Evolutionary conservation across 2,888 invertebrate species (phyloP).

Genomic region (Volucella bombylans): DNA sequence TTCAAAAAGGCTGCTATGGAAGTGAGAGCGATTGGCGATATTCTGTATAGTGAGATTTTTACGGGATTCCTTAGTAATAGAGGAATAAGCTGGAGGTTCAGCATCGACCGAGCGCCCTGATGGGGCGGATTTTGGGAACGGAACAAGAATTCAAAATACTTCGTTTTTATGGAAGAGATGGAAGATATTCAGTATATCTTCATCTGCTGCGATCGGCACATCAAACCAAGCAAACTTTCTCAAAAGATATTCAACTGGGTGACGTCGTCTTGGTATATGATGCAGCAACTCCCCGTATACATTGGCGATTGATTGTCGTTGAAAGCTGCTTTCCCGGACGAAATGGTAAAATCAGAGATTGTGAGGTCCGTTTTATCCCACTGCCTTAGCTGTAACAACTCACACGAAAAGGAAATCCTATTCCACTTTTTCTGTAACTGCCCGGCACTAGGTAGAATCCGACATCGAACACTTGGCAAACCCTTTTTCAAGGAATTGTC

Average conservation of each 20-base stretch:
- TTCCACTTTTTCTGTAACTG: too few species aligned
- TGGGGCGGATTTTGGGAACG: neutral
- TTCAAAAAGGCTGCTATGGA: neutral
- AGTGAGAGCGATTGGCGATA: neutral
- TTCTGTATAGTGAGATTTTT: slow-evolving; percentile 5
- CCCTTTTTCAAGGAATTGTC: too few species aligned
- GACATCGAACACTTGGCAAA: too few species aligned
- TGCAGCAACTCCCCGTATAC: neutral
- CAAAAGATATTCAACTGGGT: neutral
- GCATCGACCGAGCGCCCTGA: neutral
- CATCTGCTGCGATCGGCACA: neutral
- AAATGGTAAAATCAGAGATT: slow-evolving; percentile 11
- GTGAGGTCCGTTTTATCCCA: slow-evolving; percentile 2
- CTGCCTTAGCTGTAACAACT: too few species aligned
- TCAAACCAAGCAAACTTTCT: neutral
- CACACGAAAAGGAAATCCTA: too few species aligned
- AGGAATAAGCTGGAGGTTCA: slow-evolving; percentile 11
- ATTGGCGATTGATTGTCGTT: slow-evolving; percentile 6
- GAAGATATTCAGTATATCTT: slow-evolving; percentile 7
- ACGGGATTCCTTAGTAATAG: slow-evolving; percentile 1
- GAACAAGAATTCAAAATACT: too few species aligned
- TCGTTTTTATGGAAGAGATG: neutral
- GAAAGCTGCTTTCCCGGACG: slow-evolving; percentile 15
- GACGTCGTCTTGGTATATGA: neutral
- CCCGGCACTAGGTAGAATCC: too few species aligned